Evolutionary conservation across 2,113 vertebrate genomes (phyloP).

Genomic region (Lamprologus ornatipinnis): DNA sequence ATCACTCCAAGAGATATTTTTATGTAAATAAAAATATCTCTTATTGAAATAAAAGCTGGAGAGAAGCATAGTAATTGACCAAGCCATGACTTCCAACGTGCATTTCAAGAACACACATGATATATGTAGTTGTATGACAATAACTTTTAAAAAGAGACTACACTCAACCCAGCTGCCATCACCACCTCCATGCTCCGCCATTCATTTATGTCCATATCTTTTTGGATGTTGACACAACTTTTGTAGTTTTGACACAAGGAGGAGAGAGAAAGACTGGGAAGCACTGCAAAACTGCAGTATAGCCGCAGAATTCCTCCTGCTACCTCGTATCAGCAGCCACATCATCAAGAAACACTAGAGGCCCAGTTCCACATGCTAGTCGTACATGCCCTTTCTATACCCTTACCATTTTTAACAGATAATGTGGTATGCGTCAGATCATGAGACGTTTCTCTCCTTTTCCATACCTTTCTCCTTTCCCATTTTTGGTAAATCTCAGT

Average conservation of each 20-base stretch:
- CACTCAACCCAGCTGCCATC: background rate
- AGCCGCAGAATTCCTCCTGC: background rate
- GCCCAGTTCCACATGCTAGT: background rate
- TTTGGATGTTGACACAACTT: background rate
- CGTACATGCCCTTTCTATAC: background rate
- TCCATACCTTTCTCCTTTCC: background rate
- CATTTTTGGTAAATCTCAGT: background rate
- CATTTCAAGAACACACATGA: background rate
- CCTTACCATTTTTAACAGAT: background rate
- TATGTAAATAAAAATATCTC: background rate
- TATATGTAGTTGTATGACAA: background rate
- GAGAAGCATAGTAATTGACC: background rate
- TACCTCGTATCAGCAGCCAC: background rate
- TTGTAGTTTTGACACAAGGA: background rate
- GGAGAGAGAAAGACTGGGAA: background rate
- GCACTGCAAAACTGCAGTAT: background rate
- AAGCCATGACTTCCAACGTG: background rate
- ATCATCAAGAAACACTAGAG: background rate
- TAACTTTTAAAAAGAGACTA: background rate
- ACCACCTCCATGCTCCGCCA: background rate
- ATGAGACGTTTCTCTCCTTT: background rate
- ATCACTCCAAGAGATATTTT: background rate
- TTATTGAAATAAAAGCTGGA: background rate
- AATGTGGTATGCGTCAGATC: background rate
- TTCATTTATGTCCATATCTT: background rate